phyloP scores from a whole-genome alignment of 2,797 vertebrate species.

The Nyctalus aviator region DNA sequence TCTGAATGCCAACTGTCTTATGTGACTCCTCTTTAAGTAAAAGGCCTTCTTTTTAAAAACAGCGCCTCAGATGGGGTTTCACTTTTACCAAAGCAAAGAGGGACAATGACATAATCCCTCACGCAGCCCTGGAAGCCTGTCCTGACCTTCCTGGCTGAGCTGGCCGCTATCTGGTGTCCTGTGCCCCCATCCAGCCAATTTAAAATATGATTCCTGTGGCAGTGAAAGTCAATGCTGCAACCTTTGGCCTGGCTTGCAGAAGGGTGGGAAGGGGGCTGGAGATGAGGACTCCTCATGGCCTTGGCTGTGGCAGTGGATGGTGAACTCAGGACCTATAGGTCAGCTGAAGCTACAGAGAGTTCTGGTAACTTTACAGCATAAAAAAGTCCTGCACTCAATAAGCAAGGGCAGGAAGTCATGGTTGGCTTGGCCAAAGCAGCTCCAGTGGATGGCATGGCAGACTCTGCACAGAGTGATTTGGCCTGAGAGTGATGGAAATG shows the following conservation, averaged over 20 bases:
- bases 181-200: accelerated
- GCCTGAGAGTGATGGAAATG: not conserved
- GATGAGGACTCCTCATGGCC: not conserved
- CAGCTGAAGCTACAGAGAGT: not conserved
- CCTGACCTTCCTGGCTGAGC: not conserved
- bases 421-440: not conserved
- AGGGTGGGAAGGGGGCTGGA: not conserved
- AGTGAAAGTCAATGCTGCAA: not conserved
- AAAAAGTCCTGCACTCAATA: not conserved
- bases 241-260: not conserved
- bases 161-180: accelerated
- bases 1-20: accelerated
- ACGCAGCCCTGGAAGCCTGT: accelerated
- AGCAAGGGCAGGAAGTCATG: not conserved
- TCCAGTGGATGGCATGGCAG: not conserved
- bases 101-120: accelerated
- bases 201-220: not conserved
- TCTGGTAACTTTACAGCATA: not conserved
- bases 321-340: not conserved
- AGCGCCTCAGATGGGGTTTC: accelerated
- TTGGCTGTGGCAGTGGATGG: not conserved
- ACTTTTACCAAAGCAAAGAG: not conserved
- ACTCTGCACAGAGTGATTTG: not conserved
- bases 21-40: not conserved
- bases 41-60: not conserved